Evolutionary conservation across 2,797 vertebrate genomes (phyloP).

Genomic region (Cuniculus paca): DNA sequence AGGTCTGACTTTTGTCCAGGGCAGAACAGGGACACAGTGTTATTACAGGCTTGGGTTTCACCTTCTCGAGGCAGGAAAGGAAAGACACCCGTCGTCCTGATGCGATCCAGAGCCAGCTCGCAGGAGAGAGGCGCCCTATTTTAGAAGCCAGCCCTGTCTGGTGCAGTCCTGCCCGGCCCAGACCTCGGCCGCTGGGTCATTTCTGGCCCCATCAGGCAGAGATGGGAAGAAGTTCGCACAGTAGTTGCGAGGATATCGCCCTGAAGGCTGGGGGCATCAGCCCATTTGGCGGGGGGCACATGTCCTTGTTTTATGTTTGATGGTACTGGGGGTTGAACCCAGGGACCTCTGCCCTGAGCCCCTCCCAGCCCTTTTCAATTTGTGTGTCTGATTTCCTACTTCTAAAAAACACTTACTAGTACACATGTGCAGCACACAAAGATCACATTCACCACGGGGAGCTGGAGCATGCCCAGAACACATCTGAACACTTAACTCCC

Average conservation of each 20-base stretch:
- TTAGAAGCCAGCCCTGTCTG: slow-evolving; percentile 68
- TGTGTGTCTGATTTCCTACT: not conserved
- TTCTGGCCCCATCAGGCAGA: slow-evolving; percentile 30
- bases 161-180: not conserved
- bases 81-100: slow-evolving; percentile 82
- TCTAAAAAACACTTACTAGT: not conserved
- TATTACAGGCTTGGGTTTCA: slow-evolving; percentile 86
- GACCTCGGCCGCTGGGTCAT: slow-evolving; percentile 32
- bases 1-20: slow-evolving; percentile 88
- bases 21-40: slow-evolving; percentile 88
- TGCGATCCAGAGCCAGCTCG: slow-evolving; percentile 64
- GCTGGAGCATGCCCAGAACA: not conserved
- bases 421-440: not conserved
- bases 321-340: not conserved
- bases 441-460: not conserved
- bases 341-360: not conserved
- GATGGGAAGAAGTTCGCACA: slow-evolving; percentile 9
- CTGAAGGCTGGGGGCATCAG: not conserved
- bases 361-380: not conserved
- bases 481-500: not conserved
- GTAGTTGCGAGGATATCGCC: not conserved
- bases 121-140: slow-evolving; percentile 11
- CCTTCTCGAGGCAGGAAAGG: slow-evolving; percentile 86
- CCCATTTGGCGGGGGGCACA: not conserved
- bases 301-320: not conserved